phyloP scores from a whole-genome alignment of 2,888 invertebrate genomes.

The Volucella inflata region DNA sequence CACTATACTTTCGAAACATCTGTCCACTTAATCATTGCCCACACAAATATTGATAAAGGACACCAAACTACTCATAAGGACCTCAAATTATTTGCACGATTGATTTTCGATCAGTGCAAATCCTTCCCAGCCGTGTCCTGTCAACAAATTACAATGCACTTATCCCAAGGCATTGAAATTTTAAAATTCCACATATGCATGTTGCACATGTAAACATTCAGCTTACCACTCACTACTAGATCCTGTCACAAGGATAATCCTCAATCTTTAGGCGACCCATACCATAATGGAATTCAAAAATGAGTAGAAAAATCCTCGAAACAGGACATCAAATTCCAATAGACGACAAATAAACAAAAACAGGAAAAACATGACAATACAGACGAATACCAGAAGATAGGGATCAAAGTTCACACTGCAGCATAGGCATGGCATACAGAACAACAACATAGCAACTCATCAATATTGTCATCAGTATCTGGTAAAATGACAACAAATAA shows the following conservation, averaged over 20 bases:
- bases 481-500: slow-evolving; percentile 59
- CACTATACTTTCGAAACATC: slow-evolving; percentile 26
- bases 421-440: slow-evolving; percentile 4
- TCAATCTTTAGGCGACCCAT: slow-evolving; percentile 29
- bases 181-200: slow-evolving; percentile 38
- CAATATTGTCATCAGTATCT: slow-evolving; percentile 67
- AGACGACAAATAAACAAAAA: slow-evolving; percentile 40
- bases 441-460: slow-evolving; percentile 48
- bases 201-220: slow-evolving; percentile 55
- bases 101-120: slow-evolving; percentile 50
- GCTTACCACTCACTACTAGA: slow-evolving; percentile 43
- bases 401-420: slow-evolving; percentile 58
- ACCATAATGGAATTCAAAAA: slow-evolving; percentile 29
- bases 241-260: slow-evolving; percentile 67
- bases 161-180: slow-evolving; percentile 19
- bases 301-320: background rate
- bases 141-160: slow-evolving; percentile 43
- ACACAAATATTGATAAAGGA: slow-evolving; percentile 61
- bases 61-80: slow-evolving; percentile 32
- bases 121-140: slow-evolving; percentile 13
- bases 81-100: slow-evolving; percentile 70
- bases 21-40: slow-evolving; percentile 48
- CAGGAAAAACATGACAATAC: slow-evolving; percentile 43
- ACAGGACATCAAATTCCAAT: slow-evolving; percentile 47
- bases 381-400: slow-evolving; percentile 31